These are phyloP conservation scores for Encarsia formosa DNA, from an alignment of 2,888 invertebrate genomes.

Conservation along the genomic window DNA sequence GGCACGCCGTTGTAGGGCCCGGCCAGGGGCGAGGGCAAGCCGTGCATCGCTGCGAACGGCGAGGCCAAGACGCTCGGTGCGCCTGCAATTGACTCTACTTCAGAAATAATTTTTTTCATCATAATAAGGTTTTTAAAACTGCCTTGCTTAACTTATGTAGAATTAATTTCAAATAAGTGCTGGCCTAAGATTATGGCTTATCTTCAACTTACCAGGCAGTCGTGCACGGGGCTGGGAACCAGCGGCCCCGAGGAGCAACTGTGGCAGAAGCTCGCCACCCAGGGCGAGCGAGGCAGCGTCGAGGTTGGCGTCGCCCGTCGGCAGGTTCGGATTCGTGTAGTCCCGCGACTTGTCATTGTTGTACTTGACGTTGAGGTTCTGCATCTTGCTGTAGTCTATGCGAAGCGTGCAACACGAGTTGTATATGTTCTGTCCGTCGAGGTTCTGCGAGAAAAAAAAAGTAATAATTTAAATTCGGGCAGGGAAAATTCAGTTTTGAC, in stretches of 20 bases:
- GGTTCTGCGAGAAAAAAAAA: constrained; percentile 58
- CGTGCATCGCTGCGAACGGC: constrained; percentile 74
- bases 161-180: too few species aligned
- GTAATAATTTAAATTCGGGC: not conserved
- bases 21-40: constrained; percentile 78
- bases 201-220: constrained; percentile 47
- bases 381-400: constrained; percentile 98
- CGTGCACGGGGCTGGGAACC: constrained; percentile 48
- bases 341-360: constrained; percentile 99
- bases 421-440: constrained; percentile 99
- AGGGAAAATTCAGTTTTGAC: not conserved
- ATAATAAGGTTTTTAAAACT: too few species aligned
- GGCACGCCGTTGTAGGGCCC: constrained; percentile 63
- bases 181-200: too few species aligned
- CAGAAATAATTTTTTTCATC: too few species aligned
- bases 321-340: constrained; percentile 97
- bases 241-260: constrained; percentile 55
- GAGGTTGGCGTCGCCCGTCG: constrained; percentile 80
- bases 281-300: constrained; percentile 63
- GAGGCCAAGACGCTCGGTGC: constrained; percentile 82
- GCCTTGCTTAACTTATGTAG: too few species aligned
- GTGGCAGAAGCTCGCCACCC: constrained; percentile 62
- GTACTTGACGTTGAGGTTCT: constrained; percentile 96
- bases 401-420: constrained; percentile 98
- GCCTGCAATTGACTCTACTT: constrained; percentile 69